Evolutionary conservation across 1,140 invertebrate species (phyloP).

Genomic region (Acromyrmex echinatior): DNA sequence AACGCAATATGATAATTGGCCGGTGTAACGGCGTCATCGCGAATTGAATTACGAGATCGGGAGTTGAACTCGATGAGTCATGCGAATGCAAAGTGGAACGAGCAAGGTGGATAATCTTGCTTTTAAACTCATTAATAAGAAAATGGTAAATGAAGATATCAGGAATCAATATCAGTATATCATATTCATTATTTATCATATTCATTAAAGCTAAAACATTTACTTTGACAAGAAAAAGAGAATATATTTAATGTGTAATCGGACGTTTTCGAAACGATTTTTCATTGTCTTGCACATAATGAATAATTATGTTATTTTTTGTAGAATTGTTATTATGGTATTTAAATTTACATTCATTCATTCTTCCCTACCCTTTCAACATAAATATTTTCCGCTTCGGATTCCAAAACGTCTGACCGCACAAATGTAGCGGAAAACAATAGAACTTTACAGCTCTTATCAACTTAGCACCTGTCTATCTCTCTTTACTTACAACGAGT

Average conservation of each 20-base stretch:
- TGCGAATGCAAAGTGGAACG: constrained; percentile 23
- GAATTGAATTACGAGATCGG: constrained; percentile 68
- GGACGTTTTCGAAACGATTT: neutral
- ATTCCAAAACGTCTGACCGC: too few species aligned
- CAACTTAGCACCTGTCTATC: neutral
- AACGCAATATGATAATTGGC: constrained; percentile 70
- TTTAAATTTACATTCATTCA: too few species aligned
- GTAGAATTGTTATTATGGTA: too few species aligned
- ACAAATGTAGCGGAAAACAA: too few species aligned
- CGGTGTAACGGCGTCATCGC: constrained; percentile 52
- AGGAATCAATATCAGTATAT: neutral
- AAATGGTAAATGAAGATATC: constrained; percentile 11
- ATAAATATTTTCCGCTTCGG: too few species aligned
- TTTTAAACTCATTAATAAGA: constrained; percentile 2
- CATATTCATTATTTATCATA: too few species aligned
- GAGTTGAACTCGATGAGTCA: constrained; percentile 32
- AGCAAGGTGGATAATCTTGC: neutral
- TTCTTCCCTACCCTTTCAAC: too few species aligned
- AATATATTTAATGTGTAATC: neutral
- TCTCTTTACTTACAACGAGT: neutral
- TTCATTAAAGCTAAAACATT: neutral
- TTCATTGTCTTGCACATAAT: neutral
- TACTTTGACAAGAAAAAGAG: neutral
- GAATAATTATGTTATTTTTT: too few species aligned
- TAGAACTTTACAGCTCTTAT: neutral